Percentiles rank a stretch among this genome's conserved stretches.
phyloP scores from a whole-genome alignment of 2,113 vertebrate species.

The Miniopterus natalensis region DNA sequence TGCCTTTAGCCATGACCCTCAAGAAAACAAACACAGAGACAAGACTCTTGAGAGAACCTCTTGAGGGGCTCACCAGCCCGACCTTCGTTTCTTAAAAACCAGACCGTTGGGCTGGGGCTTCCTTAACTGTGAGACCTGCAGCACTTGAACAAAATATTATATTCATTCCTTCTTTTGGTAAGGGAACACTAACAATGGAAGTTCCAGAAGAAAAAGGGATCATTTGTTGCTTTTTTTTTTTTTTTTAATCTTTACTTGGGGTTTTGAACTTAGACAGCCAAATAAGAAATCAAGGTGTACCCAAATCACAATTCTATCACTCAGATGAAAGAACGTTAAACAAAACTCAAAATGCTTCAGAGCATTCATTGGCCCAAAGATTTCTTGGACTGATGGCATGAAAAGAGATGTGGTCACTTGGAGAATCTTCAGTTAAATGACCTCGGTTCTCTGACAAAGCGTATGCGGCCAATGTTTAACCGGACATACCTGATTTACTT shows the following conservation, averaged over 20 bases:
- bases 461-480: neutral
- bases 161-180: conserved; percentile 29
- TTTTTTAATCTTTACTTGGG: neutral
- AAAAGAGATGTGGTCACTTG: neutral
- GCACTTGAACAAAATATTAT: neutral
- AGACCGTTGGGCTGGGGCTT: fast-evolving
- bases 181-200: neutral
- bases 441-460: neutral
- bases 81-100: neutral
- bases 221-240: neutral
- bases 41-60: neutral
- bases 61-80: fast-evolving
- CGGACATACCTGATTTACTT: neutral
- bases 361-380: neutral
- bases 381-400: neutral
- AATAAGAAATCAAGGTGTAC: conserved; percentile 51
- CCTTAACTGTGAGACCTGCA: neutral
- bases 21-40: neutral
- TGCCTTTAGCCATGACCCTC: neutral
- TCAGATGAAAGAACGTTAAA: neutral
- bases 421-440: neutral
- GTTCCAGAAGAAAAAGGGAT: conserved; percentile 9
- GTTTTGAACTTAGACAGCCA: conserved; percentile 69
- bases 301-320: neutral
- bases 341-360: neutral